Base-by-base conservation (phyloP, 2,797 vertebrate species). In the Gobionotothen gibberifrons region DNA sequence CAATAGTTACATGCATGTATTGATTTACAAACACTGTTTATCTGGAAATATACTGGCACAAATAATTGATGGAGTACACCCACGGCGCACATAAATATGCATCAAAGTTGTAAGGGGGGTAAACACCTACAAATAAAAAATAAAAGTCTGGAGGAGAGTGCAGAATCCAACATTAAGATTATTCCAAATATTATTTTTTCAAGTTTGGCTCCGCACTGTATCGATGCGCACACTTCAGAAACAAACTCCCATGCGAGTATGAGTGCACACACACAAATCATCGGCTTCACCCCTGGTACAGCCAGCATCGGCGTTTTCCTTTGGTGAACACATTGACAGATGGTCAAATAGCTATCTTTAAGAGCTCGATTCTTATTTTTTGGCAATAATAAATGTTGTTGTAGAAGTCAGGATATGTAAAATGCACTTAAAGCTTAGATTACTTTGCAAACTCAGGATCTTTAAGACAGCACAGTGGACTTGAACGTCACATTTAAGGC, bases 1-100 rank as follows among this genome's bases (percentile, higher is more conserved):
- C 90, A 93, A 93, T 92, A 90, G 90, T 93, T 92, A 93, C 91
- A 93, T 92, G 84, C 88, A 88, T 81, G 89, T 93, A 94, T 94
- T 81, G 92, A 94, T 94, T 89, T 82, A 85, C 86, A 92, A 94
- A 94, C 90, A 90, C 88, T 90, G 92, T 93, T 91, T 92, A 93
- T 92, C 90, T 92, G 90, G 81, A 94, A 93, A 93, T 91, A 90
- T 88, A 83, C 86, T 72, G 85, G 58, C 86, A 91, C 87, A 85
- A 94, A 93, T 93, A 92, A 93, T 93, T 93, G 82, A 93, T 92
- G 89, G 87, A 81, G 79, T 86, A 77, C 87, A 92, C 90, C 85
- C 89, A 85, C 68, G 74, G 89, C 77, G 90, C 75, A 51, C 81
- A 87, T 92, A 84, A 89, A 91, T 92, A 91, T 91, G 85, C 87